phyloP scores from a whole-genome alignment of 2,888 invertebrate genomes.

The Autographa pulchrina region DNA sequence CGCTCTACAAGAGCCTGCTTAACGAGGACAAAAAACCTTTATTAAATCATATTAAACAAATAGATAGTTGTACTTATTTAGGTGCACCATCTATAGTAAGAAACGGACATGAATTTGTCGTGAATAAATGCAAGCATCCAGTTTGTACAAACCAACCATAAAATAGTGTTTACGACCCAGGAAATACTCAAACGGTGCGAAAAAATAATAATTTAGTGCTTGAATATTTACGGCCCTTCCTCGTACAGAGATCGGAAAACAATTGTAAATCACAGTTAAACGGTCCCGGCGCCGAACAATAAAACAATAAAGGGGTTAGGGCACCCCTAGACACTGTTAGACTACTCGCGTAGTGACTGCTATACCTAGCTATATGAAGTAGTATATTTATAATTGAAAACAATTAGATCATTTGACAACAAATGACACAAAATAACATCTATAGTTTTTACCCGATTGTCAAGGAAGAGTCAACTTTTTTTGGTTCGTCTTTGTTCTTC shows the following conservation, averaged over 20 bases:
- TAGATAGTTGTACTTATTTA: not conserved
- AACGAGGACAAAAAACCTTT: not conserved
- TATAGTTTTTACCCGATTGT: too few species aligned
- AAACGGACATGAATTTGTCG: too few species aligned
- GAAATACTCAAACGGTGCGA: not conserved
- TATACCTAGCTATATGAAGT: not conserved
- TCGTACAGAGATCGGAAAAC: slow-evolving; percentile 45
- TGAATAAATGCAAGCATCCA: too few species aligned
- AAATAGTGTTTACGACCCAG: not conserved
- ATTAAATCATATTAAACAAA: not conserved
- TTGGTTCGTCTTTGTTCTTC: too few species aligned
- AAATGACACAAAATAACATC: too few species aligned
- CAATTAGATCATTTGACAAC: too few species aligned
- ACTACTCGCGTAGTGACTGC: slow-evolving; percentile 21
- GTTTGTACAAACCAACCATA: not conserved
- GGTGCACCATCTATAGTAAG: too few species aligned
- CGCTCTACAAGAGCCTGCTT: not conserved
- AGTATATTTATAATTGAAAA: too few species aligned
- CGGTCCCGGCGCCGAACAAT: slow-evolving; percentile 49
- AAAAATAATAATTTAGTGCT: slow-evolving; percentile 40
- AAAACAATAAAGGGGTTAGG: slow-evolving; percentile 60
- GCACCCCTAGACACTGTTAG: slow-evolving; percentile 25
- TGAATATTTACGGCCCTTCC: slow-evolving; percentile 41
- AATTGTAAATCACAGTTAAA: slow-evolving; percentile 59
- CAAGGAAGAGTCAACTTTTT: too few species aligned